Percentiles rank a stretch among this genome's conserved stretches.
phyloP scores from a whole-genome alignment of 2,888 invertebrate species.

The Frankliniella fusca region DNA sequence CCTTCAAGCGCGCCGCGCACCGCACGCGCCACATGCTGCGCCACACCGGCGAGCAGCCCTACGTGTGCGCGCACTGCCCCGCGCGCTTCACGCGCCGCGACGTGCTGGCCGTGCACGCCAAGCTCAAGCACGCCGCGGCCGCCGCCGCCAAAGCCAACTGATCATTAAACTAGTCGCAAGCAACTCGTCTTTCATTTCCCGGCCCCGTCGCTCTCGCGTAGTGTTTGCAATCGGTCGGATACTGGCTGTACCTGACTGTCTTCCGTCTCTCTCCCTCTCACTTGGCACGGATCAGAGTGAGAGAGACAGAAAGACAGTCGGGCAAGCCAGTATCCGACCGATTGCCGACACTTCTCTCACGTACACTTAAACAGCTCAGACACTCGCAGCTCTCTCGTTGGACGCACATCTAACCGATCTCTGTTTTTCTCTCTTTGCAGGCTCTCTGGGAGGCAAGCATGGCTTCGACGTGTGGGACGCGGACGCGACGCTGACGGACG shows the following conservation, averaged over 20 bases:
- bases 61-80: not conserved
- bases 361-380: not conserved
- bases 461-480: not conserved
- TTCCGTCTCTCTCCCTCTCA: not conserved
- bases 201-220: not conserved
- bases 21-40: not conserved
- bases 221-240: no score
- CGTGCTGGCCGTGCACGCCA: slow-evolving; percentile 1
- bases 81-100: not conserved
- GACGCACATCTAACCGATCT: not conserved
- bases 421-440: not conserved
- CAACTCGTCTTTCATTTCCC: not conserved
- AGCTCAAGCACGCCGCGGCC: not conserved
- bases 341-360: no score
- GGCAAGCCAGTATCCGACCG: no score
- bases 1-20: not conserved
- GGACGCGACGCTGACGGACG: not conserved
- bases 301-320: no score
- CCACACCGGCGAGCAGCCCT: not conserved
- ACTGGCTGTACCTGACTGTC: no score
- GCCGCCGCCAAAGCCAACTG: no score
- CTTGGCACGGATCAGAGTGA: no score
- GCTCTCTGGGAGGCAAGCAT: not conserved
- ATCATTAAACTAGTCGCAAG: no score
- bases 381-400: not conserved